Evolutionary conservation across 2,113 vertebrate genomes (phyloP), one percentile per base, ranked within the genome.

Genomic region (Sinocyclocheilus rhinocerous): DNA sequence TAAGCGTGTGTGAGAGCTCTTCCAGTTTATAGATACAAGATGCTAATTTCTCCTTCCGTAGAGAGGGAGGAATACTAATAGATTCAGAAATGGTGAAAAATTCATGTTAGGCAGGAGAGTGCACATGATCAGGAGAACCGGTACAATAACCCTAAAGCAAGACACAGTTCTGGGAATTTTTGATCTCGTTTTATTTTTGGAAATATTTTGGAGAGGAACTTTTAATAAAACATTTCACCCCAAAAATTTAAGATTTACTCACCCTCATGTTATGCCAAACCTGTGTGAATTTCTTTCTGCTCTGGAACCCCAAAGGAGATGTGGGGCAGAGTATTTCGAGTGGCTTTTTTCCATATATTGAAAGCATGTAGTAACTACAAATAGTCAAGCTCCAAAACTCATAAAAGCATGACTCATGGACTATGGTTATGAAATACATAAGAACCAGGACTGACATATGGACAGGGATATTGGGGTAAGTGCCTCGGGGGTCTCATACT

Each of bases 31-130:
- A 69, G 85, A 52, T 81, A 69, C 81, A 67, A 82, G 55, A 82
- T 82, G 81, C 11, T n/a, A 69, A 69, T 55, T 55, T 90, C 89
- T 90, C 45, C 42, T 81, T 81, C 80, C 12, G 16, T n/a, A 8
- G 63, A 69, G 80, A 50, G 63, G 16, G 42, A 69, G 45, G n/a
- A 82, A 69, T 82, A 42, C 57, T 69, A n/a, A 82, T 82, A 69
- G 5, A 45, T 50, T 81, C 42, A 55, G 57, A 65, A 69, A 57
- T 18, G 39, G 24, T 11, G 24, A 15, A 69, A 80, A 67, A 55
- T 55, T 55, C 12, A 45, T 33, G 52, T 52, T 52, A 82, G 45
- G 39, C 45, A 69, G 24, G 45, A 70, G 24, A 70, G 26, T 5
- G 36, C 79, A 65, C 57, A 81, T 29, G 61, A 67, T 67, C 24